Base-by-base conservation (phyloP, 2,113 vertebrate genomes). In the Tor tambroides region DNA sequence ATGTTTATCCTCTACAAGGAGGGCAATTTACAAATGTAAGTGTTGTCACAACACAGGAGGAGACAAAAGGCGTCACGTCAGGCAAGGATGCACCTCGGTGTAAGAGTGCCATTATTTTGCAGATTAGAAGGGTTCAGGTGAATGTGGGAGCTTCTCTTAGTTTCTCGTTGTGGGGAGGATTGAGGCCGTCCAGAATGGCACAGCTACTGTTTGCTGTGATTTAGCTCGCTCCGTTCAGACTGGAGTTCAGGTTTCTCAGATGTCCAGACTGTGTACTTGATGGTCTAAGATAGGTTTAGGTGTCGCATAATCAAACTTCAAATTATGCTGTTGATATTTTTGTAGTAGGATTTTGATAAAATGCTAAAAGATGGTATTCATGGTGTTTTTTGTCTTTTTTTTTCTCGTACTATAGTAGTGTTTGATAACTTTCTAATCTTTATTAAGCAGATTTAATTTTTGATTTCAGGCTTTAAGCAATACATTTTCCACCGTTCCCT, bases 11-110 rank as follows among this genome's bases (percentile, higher is more conserved):
- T 78, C 43, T 76, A 86, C 80, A 86, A 86, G 80, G 43, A 84
- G 67, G 79, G 86, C 88, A 74, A 81, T 88, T 89, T 85, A 89
- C 88, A 81, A 89, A 86, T 81, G 84, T 77, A 88, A 86, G 89
- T 90, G 89, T 90, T 90, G 88, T 89, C 83, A 86, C 84, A 87
- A 86, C 79, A 83, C 80, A 74, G 35, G 63, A 74, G 83, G 87
- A 78, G 72, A 87, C 89, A 90, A 86, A 83, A 89, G 87, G 79
- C 74, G 51, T 38, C 30, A 51, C 75, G 87, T 90, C 59, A 54
- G 72, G 87, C 89, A 80, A 38, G 26, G 83, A 75, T 86, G 46
- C 83, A 80, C 35, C 74, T 87, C 46, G 9, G 59, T 80, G 51
- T 46, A 67, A 82, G 80, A 80, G 75, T 76, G 10, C 14, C 74